Conservation (phyloP, 2,797 vertebrate species). For the Lycodopsis pacificus region DNA sequence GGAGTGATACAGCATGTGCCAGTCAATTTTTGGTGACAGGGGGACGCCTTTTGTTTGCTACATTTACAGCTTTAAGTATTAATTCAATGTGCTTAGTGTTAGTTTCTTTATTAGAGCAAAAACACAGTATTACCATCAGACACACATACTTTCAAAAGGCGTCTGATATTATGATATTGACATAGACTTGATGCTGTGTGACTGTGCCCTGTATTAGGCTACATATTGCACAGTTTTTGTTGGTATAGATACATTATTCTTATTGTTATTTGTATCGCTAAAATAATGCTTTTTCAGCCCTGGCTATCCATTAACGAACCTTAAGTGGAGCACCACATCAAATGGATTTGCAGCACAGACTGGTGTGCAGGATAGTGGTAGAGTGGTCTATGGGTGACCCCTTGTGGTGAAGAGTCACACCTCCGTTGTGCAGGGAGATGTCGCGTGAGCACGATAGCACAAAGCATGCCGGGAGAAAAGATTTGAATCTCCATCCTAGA, state of each 20-base stretch:
- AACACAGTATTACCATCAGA: background rate
- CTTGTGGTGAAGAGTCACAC: conserved; percentile 45
- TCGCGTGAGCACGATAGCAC: background rate
- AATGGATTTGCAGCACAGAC: background rate
- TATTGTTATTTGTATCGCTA: background rate
- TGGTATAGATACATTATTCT: background rate
- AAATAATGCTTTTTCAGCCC: background rate
- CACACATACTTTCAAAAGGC: background rate
- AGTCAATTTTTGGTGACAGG: background rate
- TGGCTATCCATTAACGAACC: background rate
- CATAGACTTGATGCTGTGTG: background rate
- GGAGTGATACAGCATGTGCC: background rate
- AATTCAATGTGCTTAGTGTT: background rate
- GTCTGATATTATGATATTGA: background rate
- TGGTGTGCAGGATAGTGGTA: background rate
- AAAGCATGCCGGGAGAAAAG: conserved; percentile 53
- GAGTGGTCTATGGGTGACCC: conserved; percentile 30
- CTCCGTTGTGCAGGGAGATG: background rate
- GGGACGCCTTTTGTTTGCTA: background rate
- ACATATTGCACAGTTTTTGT: background rate
- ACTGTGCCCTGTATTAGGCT: background rate
- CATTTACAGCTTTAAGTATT: background rate
- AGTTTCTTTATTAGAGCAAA: background rate
- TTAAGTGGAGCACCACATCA: background rate
- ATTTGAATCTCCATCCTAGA: conserved; percentile 28